Evolutionary conservation across 2,797 vertebrate species (phyloP).

Genomic region (Todus mexicanus): DNA sequence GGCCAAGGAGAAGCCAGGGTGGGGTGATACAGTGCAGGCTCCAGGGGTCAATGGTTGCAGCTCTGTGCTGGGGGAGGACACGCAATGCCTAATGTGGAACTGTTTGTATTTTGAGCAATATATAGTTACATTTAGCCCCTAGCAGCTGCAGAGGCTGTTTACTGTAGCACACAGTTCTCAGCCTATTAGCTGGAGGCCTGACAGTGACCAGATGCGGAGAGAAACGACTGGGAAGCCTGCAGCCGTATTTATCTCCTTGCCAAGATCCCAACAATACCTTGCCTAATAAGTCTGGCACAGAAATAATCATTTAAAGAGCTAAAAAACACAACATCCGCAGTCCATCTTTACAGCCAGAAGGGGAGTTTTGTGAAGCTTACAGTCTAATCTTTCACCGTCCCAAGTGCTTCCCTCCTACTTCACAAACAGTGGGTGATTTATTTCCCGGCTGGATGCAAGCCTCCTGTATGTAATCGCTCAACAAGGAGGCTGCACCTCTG

Average conservation of each 20-base stretch:
- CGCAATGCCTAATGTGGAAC: conserved; percentile 70
- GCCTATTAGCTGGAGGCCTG: conserved; percentile 47
- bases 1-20: neutral
- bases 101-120: conserved; percentile 65
- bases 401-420: conserved; percentile 54
- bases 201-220: conserved; percentile 66
- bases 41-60: conserved; percentile 13
- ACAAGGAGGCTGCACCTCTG: neutral
- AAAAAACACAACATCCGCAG: conserved; percentile 48
- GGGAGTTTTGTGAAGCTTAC: conserved; percentile 27
- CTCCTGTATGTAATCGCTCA: neutral
- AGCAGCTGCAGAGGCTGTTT: conserved; percentile 43
- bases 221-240: neutral
- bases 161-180: conserved; percentile 34
- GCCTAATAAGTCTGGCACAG: conserved; percentile 70
- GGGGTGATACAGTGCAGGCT: conserved; percentile 26
- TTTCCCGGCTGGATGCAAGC: conserved; percentile 12
- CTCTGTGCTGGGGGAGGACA: neutral
- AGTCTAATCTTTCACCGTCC: conserved; percentile 21
- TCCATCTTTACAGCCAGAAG: conserved; percentile 62
- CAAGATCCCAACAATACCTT: conserved; percentile 66
- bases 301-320: conserved; percentile 63
- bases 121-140: conserved; percentile 36
- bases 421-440: conserved; percentile 53
- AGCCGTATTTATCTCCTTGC: conserved; percentile 14